phyloP scores from a whole-genome alignment of 2,888 invertebrate genomes.

The Neocrepidodera transversa region DNA sequence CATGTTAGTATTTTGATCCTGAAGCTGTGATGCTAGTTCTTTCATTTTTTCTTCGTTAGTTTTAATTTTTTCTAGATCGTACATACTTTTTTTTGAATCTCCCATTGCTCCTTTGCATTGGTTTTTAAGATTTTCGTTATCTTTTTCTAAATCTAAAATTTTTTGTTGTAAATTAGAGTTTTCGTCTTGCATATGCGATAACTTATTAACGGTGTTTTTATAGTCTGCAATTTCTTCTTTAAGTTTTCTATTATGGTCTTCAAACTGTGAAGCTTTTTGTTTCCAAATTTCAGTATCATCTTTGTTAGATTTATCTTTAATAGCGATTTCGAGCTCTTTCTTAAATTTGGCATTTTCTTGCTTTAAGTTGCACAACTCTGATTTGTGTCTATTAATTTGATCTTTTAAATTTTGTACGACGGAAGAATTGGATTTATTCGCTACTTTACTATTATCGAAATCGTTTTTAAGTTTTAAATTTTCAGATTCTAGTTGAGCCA shows the following conservation, averaged over 20 bases:
- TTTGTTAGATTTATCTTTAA: constrained; percentile 10
- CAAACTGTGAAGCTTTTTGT: constrained; percentile 26
- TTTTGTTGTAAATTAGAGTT: constrained; percentile 29
- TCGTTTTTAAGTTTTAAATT: constrained; percentile 43
- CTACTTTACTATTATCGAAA: constrained; percentile 31
- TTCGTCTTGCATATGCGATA: constrained; percentile 22
- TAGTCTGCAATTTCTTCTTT: constrained; percentile 30
- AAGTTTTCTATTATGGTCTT: constrained; percentile 39
- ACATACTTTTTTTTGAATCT: constrained; percentile 34
- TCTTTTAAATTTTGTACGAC: constrained; percentile 26
- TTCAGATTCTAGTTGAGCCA: constrained; percentile 39
- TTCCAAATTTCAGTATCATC: constrained; percentile 6
- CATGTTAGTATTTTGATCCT: constrained; percentile 44
- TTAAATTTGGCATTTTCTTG: constrained; percentile 30
- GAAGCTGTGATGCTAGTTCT: constrained; percentile 36
- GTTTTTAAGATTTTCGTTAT: constrained; percentile 32
- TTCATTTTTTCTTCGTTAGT: constrained; percentile 41
- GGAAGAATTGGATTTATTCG: constrained; percentile 10
- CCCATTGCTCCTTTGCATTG: constrained; percentile 39
- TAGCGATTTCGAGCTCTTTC: constrained; percentile 29
- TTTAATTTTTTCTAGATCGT: constrained; percentile 35
- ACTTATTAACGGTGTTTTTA: constrained; percentile 16
- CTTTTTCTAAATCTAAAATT: constrained; percentile 25
- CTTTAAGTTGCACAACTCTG: constrained; percentile 8
- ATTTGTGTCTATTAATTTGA: constrained; percentile 20